Conservation (phyloP, 2,888 invertebrate genomes). For the Linyphia triangularis region DNA sequence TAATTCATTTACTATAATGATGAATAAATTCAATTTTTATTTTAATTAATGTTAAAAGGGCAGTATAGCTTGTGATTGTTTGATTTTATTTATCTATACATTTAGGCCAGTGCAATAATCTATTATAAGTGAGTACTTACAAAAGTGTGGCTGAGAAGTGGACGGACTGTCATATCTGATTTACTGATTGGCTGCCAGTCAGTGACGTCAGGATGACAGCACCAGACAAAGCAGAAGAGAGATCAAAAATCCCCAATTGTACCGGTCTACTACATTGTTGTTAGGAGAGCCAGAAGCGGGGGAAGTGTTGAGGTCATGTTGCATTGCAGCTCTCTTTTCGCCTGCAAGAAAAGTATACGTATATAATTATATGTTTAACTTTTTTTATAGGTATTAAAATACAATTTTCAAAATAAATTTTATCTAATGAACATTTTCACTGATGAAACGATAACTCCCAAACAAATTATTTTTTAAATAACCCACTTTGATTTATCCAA, state of each 20-base stretch:
- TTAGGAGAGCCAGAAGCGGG: constrained; percentile 36
- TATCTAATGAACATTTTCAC: too few relatives aligned
- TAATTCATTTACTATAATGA: too few relatives aligned
- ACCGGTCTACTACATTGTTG: constrained; percentile 27
- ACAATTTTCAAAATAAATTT: too few relatives aligned
- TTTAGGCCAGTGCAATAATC: neutral
- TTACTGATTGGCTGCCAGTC: constrained; percentile 48
- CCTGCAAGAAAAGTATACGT: constrained; percentile 40
- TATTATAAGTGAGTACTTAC: constrained; percentile 45
- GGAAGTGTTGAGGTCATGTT: constrained; percentile 73
- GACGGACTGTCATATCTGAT: constrained; percentile 73
- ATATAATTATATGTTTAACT: too few relatives aligned
- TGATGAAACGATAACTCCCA: too few relatives aligned
- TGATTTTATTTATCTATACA: too few relatives aligned
- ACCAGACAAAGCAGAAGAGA: constrained; percentile 44
- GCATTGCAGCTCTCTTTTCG: constrained; percentile 73
- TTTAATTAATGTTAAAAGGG: too few relatives aligned
- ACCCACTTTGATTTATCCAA: too few relatives aligned
- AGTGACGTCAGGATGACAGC: constrained; percentile 73
- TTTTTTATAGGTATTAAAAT: too few relatives aligned
- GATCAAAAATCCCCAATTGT: constrained; percentile 24
- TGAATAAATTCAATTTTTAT: too few relatives aligned
- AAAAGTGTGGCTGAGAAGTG: constrained; percentile 74
- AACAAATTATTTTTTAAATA: too few relatives aligned
- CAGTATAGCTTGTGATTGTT: too few relatives aligned